Base-by-base conservation (phyloP, 2,797 vertebrate species). In the Merluccius polli region DNA sequence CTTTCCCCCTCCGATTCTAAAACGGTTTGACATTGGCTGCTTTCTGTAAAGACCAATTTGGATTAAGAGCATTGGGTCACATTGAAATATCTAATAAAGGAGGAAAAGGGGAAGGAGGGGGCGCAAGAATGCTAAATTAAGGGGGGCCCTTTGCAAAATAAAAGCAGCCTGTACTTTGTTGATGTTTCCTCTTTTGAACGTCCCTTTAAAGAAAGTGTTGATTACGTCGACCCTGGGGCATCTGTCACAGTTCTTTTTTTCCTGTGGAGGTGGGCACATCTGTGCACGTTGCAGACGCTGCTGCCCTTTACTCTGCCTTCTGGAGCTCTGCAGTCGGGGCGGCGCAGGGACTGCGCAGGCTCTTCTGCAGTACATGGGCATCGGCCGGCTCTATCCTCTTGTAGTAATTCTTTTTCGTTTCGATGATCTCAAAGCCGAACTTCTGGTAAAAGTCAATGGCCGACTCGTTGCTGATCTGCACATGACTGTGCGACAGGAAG, bases 391-490 rank as follows among this genome's bases (percentile, higher is more conserved):
- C 98, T 98, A 99, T 99, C 94, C 98, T 98, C 95, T 99, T 99
- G 94, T 98, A 99, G 94, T 99, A 99, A 94, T 99, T 99, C 93
- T 99, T 99, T 96, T 99, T 99, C 81, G 98, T 99, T 93, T 99
- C 98, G 30, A 99, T 99, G 91, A 99, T 98, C 94, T 99, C 97
- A 90, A 98, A 98, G 82, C 95, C 95, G 94, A 99, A 99, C 89
- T 98, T 99, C 85, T 97, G 96, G 94, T 99, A 99, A 95, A 99
- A 99, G 92, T 98, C 96, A 88, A 99, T 99, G 81, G 98, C 98
- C 0, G 97, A 99, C 86, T 99, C 98, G 1, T 99, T 99, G 94
- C 96, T 99, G 95, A 99, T 99, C 94, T 99, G 98, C 90, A 99
- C 98, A 3, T 99, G 98, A 94, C 98, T 99, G 85, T 75, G 12